phyloP scores from a whole-genome alignment of 2,797 vertebrate species.

The Synaphobranchus kaupii region DNA sequence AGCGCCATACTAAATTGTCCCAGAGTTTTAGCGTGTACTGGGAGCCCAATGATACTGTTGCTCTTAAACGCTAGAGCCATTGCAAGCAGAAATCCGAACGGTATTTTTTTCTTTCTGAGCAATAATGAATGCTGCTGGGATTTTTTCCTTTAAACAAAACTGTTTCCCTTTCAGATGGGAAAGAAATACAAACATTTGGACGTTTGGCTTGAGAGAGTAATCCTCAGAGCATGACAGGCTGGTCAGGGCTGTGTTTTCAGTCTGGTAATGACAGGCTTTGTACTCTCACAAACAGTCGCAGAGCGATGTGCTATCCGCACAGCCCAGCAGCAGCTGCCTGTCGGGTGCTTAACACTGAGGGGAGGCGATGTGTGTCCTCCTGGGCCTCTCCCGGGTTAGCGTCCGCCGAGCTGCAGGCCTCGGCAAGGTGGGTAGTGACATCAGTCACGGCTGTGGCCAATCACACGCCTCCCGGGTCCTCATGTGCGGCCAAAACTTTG shows the following conservation, averaged over 20 bases:
- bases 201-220: constrained; percentile 46
- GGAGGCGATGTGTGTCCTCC: constrained; percentile 21
- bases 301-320: constrained; percentile 40
- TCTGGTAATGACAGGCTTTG: constrained; percentile 43
- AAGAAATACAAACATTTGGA: constrained; percentile 61
- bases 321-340: constrained; percentile 61
- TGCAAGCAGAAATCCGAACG: constrained; percentile 43
- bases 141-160: constrained; percentile 46
- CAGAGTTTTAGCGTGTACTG: not conserved
- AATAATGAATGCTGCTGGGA: constrained; percentile 42
- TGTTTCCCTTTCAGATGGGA: constrained; percentile 58
- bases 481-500: constrained; percentile 30
- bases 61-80: constrained; percentile 48
- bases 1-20: constrained; percentile 38
- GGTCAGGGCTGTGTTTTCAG: constrained; percentile 51
- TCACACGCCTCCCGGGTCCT: constrained; percentile 64
- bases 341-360: constrained; percentile 62
- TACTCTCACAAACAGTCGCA: constrained; percentile 41
- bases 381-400: constrained; percentile 17
- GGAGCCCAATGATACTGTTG: constrained; percentile 12
- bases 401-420: constrained; percentile 45
- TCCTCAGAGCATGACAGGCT: constrained; percentile 44
- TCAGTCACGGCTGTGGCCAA: constrained; percentile 70
- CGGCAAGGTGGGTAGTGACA: constrained; percentile 69
- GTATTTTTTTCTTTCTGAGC: not conserved